These are phyloP conservation scores for Pristiophorus japonicus DNA, from an alignment of 2,113 vertebrate genomes.

Conservation along the genomic window DNA sequence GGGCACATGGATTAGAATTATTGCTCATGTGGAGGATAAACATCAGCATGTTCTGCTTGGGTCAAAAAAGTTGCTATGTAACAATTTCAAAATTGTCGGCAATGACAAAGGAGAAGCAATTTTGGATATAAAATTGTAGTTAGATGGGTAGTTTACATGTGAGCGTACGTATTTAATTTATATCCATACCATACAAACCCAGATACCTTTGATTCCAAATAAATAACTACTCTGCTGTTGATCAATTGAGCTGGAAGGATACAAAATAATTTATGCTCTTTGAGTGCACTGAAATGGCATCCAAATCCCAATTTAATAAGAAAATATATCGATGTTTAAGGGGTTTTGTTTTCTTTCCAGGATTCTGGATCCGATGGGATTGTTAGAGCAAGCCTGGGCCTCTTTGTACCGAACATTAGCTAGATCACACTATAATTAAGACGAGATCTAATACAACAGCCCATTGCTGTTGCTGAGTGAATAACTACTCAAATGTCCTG, in stretches of 20 bases:
- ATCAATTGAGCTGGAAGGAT: neutral
- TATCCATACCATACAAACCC: neutral
- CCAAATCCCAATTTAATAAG: neutral
- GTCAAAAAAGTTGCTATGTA: neutral
- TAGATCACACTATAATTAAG: neutral
- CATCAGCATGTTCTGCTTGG: neutral
- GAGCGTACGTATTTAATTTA: neutral
- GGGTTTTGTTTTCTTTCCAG: neutral
- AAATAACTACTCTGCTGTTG: neutral
- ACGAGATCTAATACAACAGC: neutral
- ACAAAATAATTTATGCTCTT: neutral
- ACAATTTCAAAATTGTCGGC: neutral
- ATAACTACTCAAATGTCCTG: neutral
- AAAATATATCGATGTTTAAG: neutral
- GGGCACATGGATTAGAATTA: neutral
- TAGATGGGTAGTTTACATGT: too few species aligned
- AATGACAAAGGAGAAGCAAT: neutral
- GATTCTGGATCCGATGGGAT: neutral
- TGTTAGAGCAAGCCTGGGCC: neutral
- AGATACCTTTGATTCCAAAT: neutral
- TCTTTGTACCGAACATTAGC: neutral
- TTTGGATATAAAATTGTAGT: neutral
- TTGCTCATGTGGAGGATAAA: neutral
- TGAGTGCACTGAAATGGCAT: neutral
- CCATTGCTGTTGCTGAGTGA: neutral